phyloP scores from a whole-genome alignment of 2,888 invertebrate species.

The Stenurella melanura region DNA sequence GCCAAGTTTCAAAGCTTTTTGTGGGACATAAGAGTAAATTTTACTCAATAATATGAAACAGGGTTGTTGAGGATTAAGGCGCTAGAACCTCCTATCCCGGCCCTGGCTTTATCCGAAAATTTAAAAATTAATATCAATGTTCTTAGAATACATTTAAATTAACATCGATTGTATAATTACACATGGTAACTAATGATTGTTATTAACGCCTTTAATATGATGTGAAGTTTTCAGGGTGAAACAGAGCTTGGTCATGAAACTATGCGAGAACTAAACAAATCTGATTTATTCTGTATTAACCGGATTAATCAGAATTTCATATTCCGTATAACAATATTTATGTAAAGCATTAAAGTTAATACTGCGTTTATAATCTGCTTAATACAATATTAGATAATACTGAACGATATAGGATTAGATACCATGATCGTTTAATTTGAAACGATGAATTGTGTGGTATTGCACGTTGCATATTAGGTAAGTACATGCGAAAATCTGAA shows the following conservation, averaged over 20 bases:
- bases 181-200: neutral
- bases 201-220: conserved; percentile 1
- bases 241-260: neutral
- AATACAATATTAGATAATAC: neutral
- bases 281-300: conserved; percentile 49
- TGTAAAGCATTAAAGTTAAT: neutral
- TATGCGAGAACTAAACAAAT: neutral
- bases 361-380: neutral
- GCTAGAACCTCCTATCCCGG: no score
- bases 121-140: no score
- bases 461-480: neutral
- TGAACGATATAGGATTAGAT: neutral
- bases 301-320: conserved; percentile 49
- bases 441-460: neutral
- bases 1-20: no score
- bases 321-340: conserved; percentile 9
- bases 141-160: neutral
- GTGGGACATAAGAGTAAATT: no score
- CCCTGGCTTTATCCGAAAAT: no score
- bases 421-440: neutral
- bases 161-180: neutral
- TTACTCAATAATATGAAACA: no score
- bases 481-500: no score
- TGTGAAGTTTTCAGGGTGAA: neutral
- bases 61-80: no score